Base-by-base conservation (phyloP, 2,113 vertebrate genomes). In the Paradisaea rubra region DNA sequence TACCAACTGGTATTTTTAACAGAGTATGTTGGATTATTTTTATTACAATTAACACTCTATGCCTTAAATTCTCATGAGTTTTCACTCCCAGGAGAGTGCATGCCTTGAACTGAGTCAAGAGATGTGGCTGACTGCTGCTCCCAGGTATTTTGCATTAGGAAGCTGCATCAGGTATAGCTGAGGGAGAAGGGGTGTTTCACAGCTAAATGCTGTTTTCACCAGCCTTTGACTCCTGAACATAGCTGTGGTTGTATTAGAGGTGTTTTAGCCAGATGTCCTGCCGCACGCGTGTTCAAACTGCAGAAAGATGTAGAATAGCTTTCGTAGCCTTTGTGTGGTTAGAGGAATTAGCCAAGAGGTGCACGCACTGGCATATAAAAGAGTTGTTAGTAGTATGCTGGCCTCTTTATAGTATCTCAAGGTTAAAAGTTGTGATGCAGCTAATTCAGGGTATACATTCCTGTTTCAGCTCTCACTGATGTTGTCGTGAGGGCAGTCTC, bases 281-380 rank as follows among this genome's bases (percentile, higher is more conserved):
- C 22, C 35, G 35, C 2, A 1, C 1, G 5, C 16, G 22, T 31
- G 19, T 59, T 45, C 1, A 8, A 31, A 30, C 31, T 90, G 54
- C 45, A 73, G 74, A 52, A 69, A 30, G 45, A 31, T 50, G 30
- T 39, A 19, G 35, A 41, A 25, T 11, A 47, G 15, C 41, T 64
- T 81, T 33, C 22, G 28, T 50, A 50, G 41, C n/a, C n/a, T 33
- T 33, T 33, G 11, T 44, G 24, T 41, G 49, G 21, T 44, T 54
- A 45, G 31, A 30, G 24, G 20, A 68, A 16, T 54, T 69, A 66
- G 41, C 50, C 30, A 25, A 61, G 42, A 70, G 68, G 10, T 18
- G 44, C 2, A 1, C 1, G 0, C 16, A 14, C 30, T 76, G 31
- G 11, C 18, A 7, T 25, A 7, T 7, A 9, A 24, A 53, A 19